Percentiles rank a stretch among this genome's conserved stretches.
Evolutionary conservation across 2,113 vertebrate genomes (phyloP).

Genomic region (Grallaria varia): DNA sequence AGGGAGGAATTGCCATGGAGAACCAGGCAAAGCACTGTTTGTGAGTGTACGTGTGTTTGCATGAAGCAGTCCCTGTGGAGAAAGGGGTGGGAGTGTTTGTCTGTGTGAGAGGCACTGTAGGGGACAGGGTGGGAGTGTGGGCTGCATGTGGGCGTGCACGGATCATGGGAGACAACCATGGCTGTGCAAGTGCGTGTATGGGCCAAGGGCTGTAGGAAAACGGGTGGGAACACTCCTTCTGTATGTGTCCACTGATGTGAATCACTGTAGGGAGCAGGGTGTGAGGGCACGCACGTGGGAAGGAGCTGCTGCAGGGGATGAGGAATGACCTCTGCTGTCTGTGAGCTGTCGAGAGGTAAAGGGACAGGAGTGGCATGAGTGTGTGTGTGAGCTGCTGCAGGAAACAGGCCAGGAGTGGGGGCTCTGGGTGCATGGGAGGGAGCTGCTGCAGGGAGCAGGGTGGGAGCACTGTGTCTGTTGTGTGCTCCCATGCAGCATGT

Average conservation of each 20-base stretch:
- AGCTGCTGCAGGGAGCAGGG: neutral
- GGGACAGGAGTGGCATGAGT: neutral
- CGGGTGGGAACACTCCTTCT: neutral
- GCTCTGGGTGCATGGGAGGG: neutral
- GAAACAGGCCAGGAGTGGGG: neutral
- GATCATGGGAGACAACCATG: neutral
- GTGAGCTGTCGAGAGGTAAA: neutral
- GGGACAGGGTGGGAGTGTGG: rapidly evolving
- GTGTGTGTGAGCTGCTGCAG: neutral
- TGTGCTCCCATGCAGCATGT: neutral
- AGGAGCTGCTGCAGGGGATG: neutral
- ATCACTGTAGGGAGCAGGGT: neutral
- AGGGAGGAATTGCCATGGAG: neutral
- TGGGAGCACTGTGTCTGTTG: neutral
- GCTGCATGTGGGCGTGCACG: rapidly evolving
- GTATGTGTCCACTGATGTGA: neutral
- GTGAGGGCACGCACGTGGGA: neutral
- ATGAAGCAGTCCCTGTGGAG: neutral
- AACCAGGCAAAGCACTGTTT: neutral
- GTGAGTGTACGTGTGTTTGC: neutral
- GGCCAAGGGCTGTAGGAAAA: neutral
- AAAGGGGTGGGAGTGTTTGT: neutral
- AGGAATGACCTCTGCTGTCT: neutral
- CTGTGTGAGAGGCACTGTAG: neutral
- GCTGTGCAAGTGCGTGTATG: rapidly evolving